Percentiles rank a stretch among this genome's conserved stretches.
Evolutionary conservation across 1,140 invertebrate genomes (phyloP).

Genomic region (Neodiprion lecontei): DNA sequence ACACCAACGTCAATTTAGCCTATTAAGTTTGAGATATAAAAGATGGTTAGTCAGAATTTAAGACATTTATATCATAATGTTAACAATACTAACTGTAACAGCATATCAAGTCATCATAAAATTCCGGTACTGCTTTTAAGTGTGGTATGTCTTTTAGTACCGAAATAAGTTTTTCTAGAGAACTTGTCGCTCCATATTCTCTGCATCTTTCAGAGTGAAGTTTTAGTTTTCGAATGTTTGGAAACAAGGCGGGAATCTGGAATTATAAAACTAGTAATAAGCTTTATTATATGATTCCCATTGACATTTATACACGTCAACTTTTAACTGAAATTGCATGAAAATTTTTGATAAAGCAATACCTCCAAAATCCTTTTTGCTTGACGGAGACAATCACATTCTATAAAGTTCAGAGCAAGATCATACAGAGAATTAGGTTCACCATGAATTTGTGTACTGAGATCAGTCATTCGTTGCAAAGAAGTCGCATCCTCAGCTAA

Average conservation of each 20-base stretch:
- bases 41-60: no score
- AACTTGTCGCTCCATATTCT: conserved; percentile 40
- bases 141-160: conserved; percentile 77
- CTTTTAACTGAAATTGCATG: no score
- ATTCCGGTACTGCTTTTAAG: conserved; percentile 73
- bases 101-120: conserved; percentile 76
- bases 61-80: no score
- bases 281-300: no score
- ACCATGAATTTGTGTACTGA: conserved; percentile 77
- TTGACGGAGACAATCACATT: conserved; percentile 76
- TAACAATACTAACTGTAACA: conserved; percentile 62
- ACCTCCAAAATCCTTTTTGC: conserved; percentile 82
- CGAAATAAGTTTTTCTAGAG: conserved; percentile 75
- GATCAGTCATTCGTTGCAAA: conserved; percentile 80
- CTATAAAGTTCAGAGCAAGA: conserved; percentile 80
- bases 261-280: background rate
- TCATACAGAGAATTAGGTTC: conserved; percentile 85
- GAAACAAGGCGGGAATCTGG: conserved; percentile 50
- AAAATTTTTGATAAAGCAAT: background rate
- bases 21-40: no score
- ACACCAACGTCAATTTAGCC: no score
- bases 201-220: conserved; percentile 46
- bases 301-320: no score
- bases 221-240: conserved; percentile 67
- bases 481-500: conserved; percentile 76